These are phyloP conservation scores for Trematomus loennbergii DNA, from an alignment of 2,113 vertebrate species.

Conservation along the genomic window DNA sequence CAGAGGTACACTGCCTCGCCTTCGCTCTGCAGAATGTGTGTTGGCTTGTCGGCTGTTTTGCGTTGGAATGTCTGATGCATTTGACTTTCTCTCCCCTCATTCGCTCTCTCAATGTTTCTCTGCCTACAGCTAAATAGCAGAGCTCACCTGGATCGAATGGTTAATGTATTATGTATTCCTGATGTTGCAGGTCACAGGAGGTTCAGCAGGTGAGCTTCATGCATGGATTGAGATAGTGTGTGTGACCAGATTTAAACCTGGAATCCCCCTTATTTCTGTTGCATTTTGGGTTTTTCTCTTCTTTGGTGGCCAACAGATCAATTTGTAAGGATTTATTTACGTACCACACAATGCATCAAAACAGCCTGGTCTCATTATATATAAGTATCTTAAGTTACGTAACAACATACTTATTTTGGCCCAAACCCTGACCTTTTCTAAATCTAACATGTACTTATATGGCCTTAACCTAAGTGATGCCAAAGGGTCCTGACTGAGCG, in stretches of 20 bases:
- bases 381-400: no score
- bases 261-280: not conserved
- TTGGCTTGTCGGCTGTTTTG: conserved; percentile 57
- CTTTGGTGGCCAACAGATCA: not conserved
- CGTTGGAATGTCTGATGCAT: conserved; percentile 58
- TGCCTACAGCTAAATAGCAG: conserved; percentile 51
- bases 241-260: not conserved
- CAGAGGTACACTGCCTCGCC: conserved; percentile 1
- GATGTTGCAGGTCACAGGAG: conserved; percentile 34
- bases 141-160: conserved; percentile 20
- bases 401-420: no score
- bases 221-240: not conserved
- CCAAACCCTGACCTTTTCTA: no score
- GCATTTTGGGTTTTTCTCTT: not conserved
- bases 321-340: not conserved
- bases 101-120: not conserved
- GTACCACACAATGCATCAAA: not conserved
- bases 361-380: no score
- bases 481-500: no score
- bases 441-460: no score
- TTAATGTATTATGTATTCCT: conserved; percentile 39
- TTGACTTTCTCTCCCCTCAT: conserved; percentile 14
- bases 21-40: conserved; percentile 51
- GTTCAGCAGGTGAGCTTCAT: conserved; percentile 42
- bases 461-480: no score